These are phyloP conservation scores for Lanistes nyassanus DNA, from an alignment of 1,140 invertebrate genomes.

Conservation along the genomic window DNA sequence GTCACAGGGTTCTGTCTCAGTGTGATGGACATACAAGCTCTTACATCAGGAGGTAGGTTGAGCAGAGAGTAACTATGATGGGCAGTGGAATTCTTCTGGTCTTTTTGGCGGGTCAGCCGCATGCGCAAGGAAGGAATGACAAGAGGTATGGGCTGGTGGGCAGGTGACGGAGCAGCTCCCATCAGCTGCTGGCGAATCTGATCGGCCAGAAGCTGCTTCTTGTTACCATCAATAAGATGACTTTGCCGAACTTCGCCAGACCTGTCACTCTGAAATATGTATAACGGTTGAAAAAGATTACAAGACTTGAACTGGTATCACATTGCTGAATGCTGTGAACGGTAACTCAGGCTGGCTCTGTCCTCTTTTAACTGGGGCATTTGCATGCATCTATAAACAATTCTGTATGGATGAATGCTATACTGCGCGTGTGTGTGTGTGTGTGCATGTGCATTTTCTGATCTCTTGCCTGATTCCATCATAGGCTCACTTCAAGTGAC, in stretches of 20 bases:
- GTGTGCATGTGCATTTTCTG: not conserved
- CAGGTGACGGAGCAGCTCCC: not conserved
- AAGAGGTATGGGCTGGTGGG: slow-evolving; percentile 12
- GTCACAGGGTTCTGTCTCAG: too few relatives aligned
- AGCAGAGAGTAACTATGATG: slow-evolving; percentile 16
- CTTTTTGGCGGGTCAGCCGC: slow-evolving; percentile 2
- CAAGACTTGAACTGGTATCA: too few relatives aligned
- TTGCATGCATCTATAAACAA: slow-evolving; percentile 4
- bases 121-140: slow-evolving; percentile 14
- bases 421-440: slow-evolving; percentile 10
- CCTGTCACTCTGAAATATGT: not conserved
- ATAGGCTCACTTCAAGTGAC: too few relatives aligned
- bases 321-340: too few relatives aligned
- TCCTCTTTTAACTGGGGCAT: too few relatives aligned
- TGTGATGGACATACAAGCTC: not conserved
- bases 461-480: too few relatives aligned
- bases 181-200: slow-evolving; percentile 56
- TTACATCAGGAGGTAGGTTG: slow-evolving; percentile 18
- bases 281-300: too few relatives aligned
- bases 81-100: slow-evolving; percentile 2
- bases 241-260: not conserved
- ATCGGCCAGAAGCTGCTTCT: slow-evolving; percentile 55
- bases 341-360: too few relatives aligned
- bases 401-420: not conserved
- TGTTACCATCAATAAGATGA: slow-evolving; percentile 53